Conservation (phyloP, 2,113 vertebrate genomes). For the Vireo altiloquus region DNA sequence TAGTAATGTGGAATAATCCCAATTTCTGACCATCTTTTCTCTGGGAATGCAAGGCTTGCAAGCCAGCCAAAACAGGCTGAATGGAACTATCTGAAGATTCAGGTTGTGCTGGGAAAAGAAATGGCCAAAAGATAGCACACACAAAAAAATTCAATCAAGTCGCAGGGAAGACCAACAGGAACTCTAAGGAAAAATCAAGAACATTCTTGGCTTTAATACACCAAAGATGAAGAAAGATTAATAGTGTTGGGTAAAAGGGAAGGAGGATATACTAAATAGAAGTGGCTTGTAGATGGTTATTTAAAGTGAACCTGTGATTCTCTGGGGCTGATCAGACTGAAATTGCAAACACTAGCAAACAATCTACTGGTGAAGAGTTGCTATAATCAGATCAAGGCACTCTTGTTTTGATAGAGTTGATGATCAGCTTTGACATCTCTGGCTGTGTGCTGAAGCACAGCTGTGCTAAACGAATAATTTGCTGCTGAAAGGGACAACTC, state of each 20-base stretch:
- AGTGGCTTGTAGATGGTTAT: background rate
- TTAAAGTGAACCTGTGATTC: background rate
- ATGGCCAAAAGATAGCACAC: background rate
- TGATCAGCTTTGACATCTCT: background rate
- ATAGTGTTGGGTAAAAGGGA: background rate
- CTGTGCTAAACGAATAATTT: background rate
- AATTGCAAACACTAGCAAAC: background rate
- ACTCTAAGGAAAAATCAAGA: background rate
- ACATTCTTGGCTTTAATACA: background rate
- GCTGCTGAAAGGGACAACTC: background rate
- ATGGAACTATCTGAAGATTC: background rate
- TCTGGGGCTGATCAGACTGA: background rate
- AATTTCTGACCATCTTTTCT: background rate
- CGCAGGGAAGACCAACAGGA: background rate
- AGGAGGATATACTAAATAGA: background rate
- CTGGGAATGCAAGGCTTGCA: background rate
- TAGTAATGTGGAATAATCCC: background rate
- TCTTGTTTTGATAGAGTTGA: background rate
- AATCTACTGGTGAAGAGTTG: background rate
- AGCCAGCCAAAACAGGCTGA: background rate
- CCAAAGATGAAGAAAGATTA: background rate
- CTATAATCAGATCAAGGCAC: background rate
- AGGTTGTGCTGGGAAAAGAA: background rate
- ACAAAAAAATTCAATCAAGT: background rate
- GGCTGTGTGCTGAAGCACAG: background rate